Base-by-base conservation (phyloP, 2,888 invertebrate species). In the Dicycla oo region DNA sequence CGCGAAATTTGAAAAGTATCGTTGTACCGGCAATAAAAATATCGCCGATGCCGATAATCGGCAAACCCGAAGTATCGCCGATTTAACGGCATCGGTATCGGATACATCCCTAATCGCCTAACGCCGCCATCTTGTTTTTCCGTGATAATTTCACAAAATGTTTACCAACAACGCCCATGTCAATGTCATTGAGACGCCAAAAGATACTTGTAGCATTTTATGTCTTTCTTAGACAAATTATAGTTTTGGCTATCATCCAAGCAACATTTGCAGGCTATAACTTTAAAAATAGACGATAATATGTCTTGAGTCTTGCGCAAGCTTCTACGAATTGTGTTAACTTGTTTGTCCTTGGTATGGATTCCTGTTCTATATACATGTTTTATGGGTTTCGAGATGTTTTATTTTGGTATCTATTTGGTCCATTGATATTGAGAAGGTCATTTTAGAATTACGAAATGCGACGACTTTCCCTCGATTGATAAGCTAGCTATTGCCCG, bases 341-440 rank as follows among this genome's bases (percentile, higher is more conserved):
- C 20, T 23, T 56, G 8, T 30, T 1, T 5, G 54, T 4, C 80
- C 83, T 80, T 83, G 80, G 8, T 10, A 64, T 51, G 1, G 0
- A 68, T 73, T 68, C 49, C 45, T 57, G 69, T n/a, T 8, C 68
- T 13, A 69, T 51, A 38, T 82, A 43, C 61, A 81, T 47, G n/a
- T 45, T 70, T 62, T 49, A 58, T 62, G 13, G 13, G 13, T 34
- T 43, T n/a, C 4, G 26, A 34, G 18, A 54, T 54, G 6, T 13
- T 34, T 40, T 45, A 30, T 54, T 75, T 63, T 43, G 23, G 26
- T 18, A 11, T 3, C 11, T n/a, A 26, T 30, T 5, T 38, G n/a
- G n/a, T 6, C 13, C n/a, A 71, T 47, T 20, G 43, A 51, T 38
- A 0, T 57, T 15, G 13, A 20, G 38, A 60, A 58, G 45, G 40